Percentiles rank a stretch among this genome's conserved stretches.
These are phyloP conservation scores for Nebria ingens DNA, from an alignment of 1,140 invertebrate genomes.

Conservation along the genomic window DNA sequence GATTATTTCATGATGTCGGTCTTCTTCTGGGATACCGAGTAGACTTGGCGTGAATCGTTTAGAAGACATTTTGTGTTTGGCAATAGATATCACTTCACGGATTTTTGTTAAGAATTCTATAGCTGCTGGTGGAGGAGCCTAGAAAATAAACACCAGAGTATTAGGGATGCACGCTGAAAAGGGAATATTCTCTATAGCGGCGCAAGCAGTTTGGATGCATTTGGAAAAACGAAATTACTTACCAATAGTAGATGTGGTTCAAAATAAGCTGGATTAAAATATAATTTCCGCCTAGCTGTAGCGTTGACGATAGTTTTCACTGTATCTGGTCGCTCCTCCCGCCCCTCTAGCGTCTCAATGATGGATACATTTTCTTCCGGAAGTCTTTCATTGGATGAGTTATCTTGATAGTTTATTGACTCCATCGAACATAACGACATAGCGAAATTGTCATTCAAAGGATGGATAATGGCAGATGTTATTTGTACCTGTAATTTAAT, in stretches of 20 bases:
- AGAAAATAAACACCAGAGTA: conserved; percentile 25
- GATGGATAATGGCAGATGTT: conserved; percentile 59
- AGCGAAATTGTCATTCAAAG: conserved; percentile 31
- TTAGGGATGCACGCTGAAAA: no score
- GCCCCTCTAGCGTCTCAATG: conserved; percentile 60
- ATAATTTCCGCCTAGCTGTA: conserved; percentile 62
- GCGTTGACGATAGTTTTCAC: conserved; percentile 48
- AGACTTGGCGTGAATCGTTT: conserved; percentile 72
- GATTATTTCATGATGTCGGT: conserved; percentile 37
- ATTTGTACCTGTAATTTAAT: conserved; percentile 48
- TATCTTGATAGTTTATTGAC: conserved; percentile 31
- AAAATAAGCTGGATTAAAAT: conserved; percentile 82
- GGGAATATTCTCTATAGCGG: no score
- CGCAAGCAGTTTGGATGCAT: not conserved
- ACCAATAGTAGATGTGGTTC: conserved; percentile 73
- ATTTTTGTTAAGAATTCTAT: conserved; percentile 79
- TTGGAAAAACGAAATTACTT: conserved; percentile 33
- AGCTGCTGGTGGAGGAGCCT: conserved; percentile 76
- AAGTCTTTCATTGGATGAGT: conserved; percentile 53
- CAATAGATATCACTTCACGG: conserved; percentile 75
- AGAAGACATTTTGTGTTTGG: conserved; percentile 73
- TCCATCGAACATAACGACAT: conserved; percentile 18
- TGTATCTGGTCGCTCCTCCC: conserved; percentile 48
- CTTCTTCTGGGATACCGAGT: conserved; percentile 72
- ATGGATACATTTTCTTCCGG: conserved; percentile 76